phyloP scores from a whole-genome alignment of 1,140 invertebrate genomes.

The Apis cerana region DNA sequence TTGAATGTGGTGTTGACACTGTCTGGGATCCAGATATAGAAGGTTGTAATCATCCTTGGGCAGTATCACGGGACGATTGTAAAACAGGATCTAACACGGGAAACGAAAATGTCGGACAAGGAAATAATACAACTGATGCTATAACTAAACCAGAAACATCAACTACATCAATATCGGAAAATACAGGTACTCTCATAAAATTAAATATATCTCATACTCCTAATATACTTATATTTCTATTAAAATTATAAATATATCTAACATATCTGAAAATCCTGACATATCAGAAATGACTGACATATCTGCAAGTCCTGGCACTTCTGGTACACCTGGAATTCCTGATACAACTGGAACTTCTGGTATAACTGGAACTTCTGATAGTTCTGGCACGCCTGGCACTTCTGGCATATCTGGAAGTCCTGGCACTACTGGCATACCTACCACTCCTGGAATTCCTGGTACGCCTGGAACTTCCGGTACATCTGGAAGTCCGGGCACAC shows the following conservation, averaged over 20 bases:
- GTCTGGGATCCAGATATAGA: conserved; percentile 86
- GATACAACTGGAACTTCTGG: conserved; percentile 19
- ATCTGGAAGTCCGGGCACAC: conserved; percentile 46
- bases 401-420: not conserved
- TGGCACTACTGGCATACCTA: not conserved
- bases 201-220: too few relatives aligned
- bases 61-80: conserved; percentile 77
- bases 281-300: conserved; percentile 18
- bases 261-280: conserved; percentile 19
- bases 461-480: conserved; percentile 46
- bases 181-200: too few relatives aligned
- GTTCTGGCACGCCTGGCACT: not conserved
- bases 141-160: too few relatives aligned
- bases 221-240: too few relatives aligned
- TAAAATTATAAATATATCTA: too few relatives aligned
- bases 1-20: conserved; percentile 86
- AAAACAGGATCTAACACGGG: conserved; percentile 25
- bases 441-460: not conserved
- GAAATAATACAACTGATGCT: not conserved
- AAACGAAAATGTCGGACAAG: conserved; percentile 39
- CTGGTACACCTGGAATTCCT: conserved; percentile 2
- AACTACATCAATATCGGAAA: too few relatives aligned
- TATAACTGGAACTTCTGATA: not conserved
- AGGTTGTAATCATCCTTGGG: conserved; percentile 86
- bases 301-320: not conserved